phyloP scores from a whole-genome alignment of 2,797 vertebrate genomes.

The Arrhamphus sclerolepis region DNA sequence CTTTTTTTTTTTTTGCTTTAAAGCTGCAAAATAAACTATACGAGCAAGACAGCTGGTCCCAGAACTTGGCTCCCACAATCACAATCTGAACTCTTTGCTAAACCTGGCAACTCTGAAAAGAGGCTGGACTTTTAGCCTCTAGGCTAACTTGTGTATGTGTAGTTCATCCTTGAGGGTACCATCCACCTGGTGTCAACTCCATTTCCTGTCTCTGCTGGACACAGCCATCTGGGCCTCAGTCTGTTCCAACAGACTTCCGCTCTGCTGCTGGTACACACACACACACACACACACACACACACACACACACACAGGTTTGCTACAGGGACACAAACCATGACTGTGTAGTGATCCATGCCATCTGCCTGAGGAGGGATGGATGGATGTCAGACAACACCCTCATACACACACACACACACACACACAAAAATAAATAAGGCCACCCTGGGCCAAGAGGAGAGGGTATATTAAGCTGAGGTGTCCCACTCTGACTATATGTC shows the following conservation, averaged over 20 bases:
- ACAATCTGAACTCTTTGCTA: too few relatives aligned
- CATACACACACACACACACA: constrained; percentile 18
- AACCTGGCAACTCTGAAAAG: neutral
- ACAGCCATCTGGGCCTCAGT: constrained; percentile 80
- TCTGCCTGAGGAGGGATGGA: constrained; percentile 60
- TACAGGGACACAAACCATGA: constrained; percentile 46
- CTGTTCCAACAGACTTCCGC: constrained; percentile 69
- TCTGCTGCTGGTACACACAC: constrained; percentile 14
- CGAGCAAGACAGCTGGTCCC: too few relatives aligned
- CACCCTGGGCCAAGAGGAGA: constrained; percentile 38
- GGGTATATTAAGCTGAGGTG: constrained; percentile 46
- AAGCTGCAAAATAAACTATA: too few relatives aligned
- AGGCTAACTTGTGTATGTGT: constrained; percentile 16
- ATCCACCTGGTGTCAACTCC: constrained; percentile 75
- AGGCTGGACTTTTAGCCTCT: constrained; percentile 10
- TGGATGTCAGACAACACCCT: constrained; percentile 50
- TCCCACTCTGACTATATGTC: constrained; percentile 26
- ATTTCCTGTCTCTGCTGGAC: constrained; percentile 72
- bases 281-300: constrained; percentile 13
- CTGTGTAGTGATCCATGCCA: constrained; percentile 55
- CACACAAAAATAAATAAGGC: constrained; percentile 6
- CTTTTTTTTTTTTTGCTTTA: too few relatives aligned
- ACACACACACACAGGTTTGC: constrained; percentile 11
- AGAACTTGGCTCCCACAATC: too few relatives aligned
- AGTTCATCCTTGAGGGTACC: constrained; percentile 48